phyloP scores from a whole-genome alignment of 1,140 invertebrate species.

The Sarcophaga peregrina region DNA sequence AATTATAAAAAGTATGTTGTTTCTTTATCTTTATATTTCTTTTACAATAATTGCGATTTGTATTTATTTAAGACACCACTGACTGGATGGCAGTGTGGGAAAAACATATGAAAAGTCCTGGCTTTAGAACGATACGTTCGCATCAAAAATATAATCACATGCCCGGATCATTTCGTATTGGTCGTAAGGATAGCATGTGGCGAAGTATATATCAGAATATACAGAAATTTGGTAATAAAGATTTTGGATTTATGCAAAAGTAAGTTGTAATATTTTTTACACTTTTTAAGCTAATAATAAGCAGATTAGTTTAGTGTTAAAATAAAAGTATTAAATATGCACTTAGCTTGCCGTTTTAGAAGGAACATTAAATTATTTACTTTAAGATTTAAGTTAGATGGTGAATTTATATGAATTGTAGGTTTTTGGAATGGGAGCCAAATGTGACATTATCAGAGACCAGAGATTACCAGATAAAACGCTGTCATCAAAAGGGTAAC shows the following conservation, averaged over 20 bases:
- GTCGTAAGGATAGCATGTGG: slow-evolving; percentile 96
- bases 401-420: too few relatives aligned
- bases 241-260: slow-evolving; percentile 91
- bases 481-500: too few relatives aligned
- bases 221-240: slow-evolving; percentile 78
- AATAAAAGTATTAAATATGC: too few relatives aligned
- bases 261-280: slow-evolving; percentile 43
- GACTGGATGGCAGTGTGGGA: slow-evolving; percentile 86
- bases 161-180: slow-evolving; percentile 96
- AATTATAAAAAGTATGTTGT: slow-evolving; percentile 79
- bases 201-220: slow-evolving; percentile 83
- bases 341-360: too few relatives aligned
- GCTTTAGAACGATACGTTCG: slow-evolving; percentile 82
- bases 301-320: too few relatives aligned
- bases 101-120: slow-evolving; percentile 83
- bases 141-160: slow-evolving; percentile 98
- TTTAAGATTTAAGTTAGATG: too few relatives aligned
- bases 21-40: not conserved
- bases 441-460: too few relatives aligned
- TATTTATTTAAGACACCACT: slow-evolving; percentile 69
- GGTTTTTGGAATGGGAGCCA: too few relatives aligned
- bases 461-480: too few relatives aligned
- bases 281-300: not conserved
- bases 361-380: too few relatives aligned
- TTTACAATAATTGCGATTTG: not conserved